Evolutionary conservation across 2,888 invertebrate species (phyloP).

Genomic region (Empis livida): DNA sequence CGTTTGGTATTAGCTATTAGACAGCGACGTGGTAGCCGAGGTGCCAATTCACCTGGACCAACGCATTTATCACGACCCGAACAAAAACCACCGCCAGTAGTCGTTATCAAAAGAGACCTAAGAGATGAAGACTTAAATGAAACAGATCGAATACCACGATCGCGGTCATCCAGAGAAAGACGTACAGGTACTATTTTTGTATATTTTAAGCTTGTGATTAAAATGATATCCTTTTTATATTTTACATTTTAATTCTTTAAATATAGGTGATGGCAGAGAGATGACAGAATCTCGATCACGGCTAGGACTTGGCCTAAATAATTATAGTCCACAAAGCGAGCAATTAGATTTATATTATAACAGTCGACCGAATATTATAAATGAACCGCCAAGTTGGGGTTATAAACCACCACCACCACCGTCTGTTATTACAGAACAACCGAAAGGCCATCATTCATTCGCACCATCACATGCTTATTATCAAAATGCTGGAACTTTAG

Average conservation of each 20-base stretch:
- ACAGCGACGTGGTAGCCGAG: constrained; percentile 56
- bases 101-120: constrained; percentile 78
- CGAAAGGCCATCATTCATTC: constrained; percentile 75
- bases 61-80: constrained; percentile 51
- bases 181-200: constrained; percentile 36
- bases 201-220: background rate
- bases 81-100: constrained; percentile 80
- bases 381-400: constrained; percentile 37
- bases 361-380: constrained; percentile 49
- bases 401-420: constrained; percentile 48
- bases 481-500: constrained; percentile 63
- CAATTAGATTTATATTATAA: constrained; percentile 70
- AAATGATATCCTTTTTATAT: too few species aligned
- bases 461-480: constrained; percentile 63
- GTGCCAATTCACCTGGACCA: constrained; percentile 34
- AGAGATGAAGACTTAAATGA: constrained; percentile 67
- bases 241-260: background rate
- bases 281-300: constrained; percentile 65
- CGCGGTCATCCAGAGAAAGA: constrained; percentile 37
- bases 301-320: constrained; percentile 54
- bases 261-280: constrained; percentile 64
- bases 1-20: constrained; percentile 87
- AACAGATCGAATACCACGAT: constrained; percentile 39
- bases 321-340: constrained; percentile 52
- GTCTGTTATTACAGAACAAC: constrained; percentile 84